phyloP scores from a whole-genome alignment of 2,797 vertebrate genomes.

The Mus spretus region DNA sequence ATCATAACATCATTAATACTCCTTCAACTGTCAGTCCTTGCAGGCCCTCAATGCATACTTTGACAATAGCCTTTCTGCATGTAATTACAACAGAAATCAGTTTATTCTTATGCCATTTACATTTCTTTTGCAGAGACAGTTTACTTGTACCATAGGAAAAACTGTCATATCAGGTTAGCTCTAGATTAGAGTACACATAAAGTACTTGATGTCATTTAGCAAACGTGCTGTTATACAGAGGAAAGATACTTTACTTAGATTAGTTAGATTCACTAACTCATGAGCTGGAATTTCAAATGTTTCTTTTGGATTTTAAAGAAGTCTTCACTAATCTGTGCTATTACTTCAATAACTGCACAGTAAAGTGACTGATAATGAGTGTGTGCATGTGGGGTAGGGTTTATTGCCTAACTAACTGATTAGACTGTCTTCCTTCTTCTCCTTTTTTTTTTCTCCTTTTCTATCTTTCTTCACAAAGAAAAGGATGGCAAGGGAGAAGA shows the following conservation, averaged over 20 bases:
- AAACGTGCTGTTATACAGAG: not conserved
- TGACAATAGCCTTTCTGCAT: slow-evolving; percentile 38
- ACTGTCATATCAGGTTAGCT: not conserved
- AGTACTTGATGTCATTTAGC: slow-evolving; percentile 34
- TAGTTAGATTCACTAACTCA: not conserved
- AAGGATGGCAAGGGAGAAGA: slow-evolving; percentile 15
- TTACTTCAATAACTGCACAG: not conserved
- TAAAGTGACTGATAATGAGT: not conserved
- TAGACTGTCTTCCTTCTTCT: not conserved
- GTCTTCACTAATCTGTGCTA: not conserved
- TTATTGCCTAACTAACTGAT: not conserved
- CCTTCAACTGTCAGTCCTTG: slow-evolving; percentile 15
- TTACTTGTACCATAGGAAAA: not conserved
- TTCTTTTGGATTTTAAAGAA: slow-evolving; percentile 4
- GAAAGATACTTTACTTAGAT: not conserved
- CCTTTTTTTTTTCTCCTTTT: not conserved
- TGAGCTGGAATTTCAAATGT: slow-evolving; percentile 54
- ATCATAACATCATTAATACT: not conserved
- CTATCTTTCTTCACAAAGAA: not conserved
- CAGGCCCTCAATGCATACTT: slow-evolving; percentile 7
- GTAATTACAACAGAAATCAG: slow-evolving; percentile 31
- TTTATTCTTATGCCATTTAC: slow-evolving; percentile 29
- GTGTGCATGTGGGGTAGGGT: not conserved
- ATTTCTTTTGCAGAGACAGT: slow-evolving; percentile 46
- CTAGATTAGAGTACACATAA: not conserved